Evolutionary conservation across 2,888 invertebrate species (phyloP), one percentile per base, ranked within the genome.

Genomic region (Apeira syringaria): DNA sequence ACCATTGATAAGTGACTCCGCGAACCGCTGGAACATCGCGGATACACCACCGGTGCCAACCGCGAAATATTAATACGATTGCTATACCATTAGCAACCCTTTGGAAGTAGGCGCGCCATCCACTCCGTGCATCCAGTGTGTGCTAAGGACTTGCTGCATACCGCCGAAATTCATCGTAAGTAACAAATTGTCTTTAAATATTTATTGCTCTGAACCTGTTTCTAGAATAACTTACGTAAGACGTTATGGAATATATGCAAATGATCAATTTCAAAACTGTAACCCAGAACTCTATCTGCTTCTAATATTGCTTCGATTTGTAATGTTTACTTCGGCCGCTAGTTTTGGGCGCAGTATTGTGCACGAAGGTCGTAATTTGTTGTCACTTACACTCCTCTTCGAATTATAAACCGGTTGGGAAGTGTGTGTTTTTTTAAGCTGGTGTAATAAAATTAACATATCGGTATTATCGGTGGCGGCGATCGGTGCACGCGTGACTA

Each of bases 361-460:
- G 22, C 59, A 62, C 68, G 80, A 80, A 79, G 81, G 79, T 77
- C 78, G 70, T 74, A 64, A 78, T 74, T 81, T 45, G 80, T 75
- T 83, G 79, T 80, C 80, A 82, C 73, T 77, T 79, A 74, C 74
- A 78, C 77, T 80, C 76, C 74, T 80, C 84, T 82, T 85, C 76
- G 75, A 83, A 77, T 80, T 68, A 58, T 79, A 30, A 80, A 85
- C 86, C 86, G 85, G 85, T 87, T 87, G 79, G 62, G 69, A 74
- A 76, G n/a, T n/a, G n/a, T n/a, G n/a, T n/a, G n/a, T 81, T 61
- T 73, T 80, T 85, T 84, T 74, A 72, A 74, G 79, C 67, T 76
- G 78, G 75, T 75, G 80, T 83, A 82, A 84, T 86, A 86, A 87
- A 87, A 87, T 85, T 84, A 78, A 75, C 82, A 85, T 87, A 86